Conservation (phyloP, 1,140 invertebrate genomes). For the Neelides sp. region DNA sequence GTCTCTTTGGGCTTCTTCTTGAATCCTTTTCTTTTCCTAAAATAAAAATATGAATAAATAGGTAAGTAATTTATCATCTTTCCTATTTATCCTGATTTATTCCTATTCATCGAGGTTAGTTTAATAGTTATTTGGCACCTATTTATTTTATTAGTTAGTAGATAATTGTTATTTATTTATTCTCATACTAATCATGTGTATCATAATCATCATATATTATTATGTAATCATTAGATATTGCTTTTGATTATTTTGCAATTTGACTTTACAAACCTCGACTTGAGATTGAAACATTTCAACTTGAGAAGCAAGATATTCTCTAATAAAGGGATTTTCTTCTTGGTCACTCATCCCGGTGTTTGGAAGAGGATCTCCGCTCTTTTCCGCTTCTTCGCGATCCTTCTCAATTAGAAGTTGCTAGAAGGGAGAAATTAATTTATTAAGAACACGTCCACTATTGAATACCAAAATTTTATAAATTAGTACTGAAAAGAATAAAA, state of each 20-base stretch:
- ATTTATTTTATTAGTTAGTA: too few species aligned
- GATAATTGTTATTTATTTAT: too few species aligned
- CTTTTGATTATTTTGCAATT: neutral
- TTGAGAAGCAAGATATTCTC: constrained; percentile 34
- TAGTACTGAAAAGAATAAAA: neutral
- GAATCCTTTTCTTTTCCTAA: too few species aligned
- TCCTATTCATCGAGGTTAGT: too few species aligned
- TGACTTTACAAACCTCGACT: constrained; percentile 15
- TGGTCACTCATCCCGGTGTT: constrained; percentile 30
- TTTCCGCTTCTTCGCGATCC: constrained; percentile 16
- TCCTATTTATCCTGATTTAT: too few species aligned
- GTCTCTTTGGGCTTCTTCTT: too few species aligned
- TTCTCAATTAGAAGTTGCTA: constrained; percentile 30
- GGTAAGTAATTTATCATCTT: too few species aligned
- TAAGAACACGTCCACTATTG: neutral
- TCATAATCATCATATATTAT: too few species aligned
- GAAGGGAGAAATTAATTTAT: constrained; percentile 4
- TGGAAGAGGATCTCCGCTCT: constrained; percentile 6
- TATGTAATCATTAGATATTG: neutral
- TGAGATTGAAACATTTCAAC: constrained; percentile 33
- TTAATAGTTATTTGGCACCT: too few species aligned
- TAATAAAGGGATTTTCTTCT: constrained; percentile 34
- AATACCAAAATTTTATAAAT: neutral
- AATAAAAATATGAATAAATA: too few species aligned
- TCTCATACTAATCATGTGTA: too few species aligned